These are phyloP conservation scores for Sinhomidia bicolor DNA, from an alignment of 2,888 invertebrate genomes.

Conservation along the genomic window DNA sequence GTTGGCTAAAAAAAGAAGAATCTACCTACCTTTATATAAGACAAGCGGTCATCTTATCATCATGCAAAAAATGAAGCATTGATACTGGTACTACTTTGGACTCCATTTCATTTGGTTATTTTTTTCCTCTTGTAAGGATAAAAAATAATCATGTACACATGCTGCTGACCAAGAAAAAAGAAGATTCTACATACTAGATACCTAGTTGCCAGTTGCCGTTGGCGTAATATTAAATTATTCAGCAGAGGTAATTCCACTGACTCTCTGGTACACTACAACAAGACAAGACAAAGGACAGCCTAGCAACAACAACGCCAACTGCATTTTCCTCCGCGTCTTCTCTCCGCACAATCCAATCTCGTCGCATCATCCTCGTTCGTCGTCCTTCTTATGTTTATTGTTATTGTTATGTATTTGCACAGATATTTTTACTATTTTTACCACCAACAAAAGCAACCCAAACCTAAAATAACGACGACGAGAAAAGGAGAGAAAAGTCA, in stretches of 20 bases:
- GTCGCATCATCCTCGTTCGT: conserved; percentile 10
- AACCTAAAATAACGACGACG: not conserved
- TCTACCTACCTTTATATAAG: too few species aligned
- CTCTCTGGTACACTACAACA: not conserved
- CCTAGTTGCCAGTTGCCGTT: not conserved
- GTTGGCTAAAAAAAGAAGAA: not conserved
- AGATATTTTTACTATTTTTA: not conserved
- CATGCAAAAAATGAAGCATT: not conserved
- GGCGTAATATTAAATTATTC: conserved; percentile 1
- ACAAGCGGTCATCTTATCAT: conserved; percentile 1
- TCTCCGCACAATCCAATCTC: conserved; percentile 3
- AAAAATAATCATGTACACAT: not conserved
- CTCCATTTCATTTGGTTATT: not conserved
- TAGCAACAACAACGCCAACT: not conserved
- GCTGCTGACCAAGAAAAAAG: not conserved
- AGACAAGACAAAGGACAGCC: not conserved
- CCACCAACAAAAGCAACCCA: not conserved
- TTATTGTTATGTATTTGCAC: conserved; percentile 11
- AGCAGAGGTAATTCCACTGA: not conserved
- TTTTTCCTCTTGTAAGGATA: not conserved
- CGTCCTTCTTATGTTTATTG: conserved; percentile 11
- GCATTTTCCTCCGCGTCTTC: not conserved
- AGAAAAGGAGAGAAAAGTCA: not conserved
- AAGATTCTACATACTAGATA: not conserved
- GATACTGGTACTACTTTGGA: too few species aligned